phyloP scores from a whole-genome alignment of 2,888 invertebrate species.

The Tanypteryx hageni region DNA sequence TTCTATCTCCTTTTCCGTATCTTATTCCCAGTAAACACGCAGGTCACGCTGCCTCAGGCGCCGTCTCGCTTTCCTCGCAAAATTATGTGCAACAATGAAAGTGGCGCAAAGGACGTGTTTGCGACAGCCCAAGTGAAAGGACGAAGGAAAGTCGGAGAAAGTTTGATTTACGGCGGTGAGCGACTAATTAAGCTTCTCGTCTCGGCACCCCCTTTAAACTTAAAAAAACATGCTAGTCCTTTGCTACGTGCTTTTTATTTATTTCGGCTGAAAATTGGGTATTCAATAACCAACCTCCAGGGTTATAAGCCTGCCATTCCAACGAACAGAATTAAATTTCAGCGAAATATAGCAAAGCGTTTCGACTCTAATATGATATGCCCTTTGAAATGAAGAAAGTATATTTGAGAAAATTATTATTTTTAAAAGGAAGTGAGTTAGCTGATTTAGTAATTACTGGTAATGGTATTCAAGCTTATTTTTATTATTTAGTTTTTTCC shows the following conservation, averaged over 20 bases:
- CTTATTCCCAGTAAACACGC: background rate
- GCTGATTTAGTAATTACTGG: no score
- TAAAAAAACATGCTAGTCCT: background rate
- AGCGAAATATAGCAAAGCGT: no score
- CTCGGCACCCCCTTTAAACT: background rate
- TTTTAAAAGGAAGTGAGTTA: no score
- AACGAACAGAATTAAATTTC: no score
- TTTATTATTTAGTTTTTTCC: no score
- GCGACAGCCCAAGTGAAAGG: background rate
- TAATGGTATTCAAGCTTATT: no score
- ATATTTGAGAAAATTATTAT: no score
- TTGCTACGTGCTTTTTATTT: background rate
- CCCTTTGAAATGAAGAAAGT: no score
- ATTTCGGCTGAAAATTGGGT: background rate
- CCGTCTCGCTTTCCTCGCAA: background rate
- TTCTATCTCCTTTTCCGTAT: background rate
- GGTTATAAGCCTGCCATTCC: no score
- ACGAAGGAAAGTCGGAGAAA: background rate
- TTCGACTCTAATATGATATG: no score
- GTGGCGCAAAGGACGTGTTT: background rate
- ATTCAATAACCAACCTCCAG: background rate
- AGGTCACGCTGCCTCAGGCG: background rate
- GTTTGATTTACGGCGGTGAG: constrained; percentile 16
- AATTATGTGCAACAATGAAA: background rate
- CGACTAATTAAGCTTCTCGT: constrained; percentile 28